A percentile compares a stretch with the other conserved stretches of the same genome.
phyloP scores from a whole-genome alignment of 2,113 vertebrate species.

The Pedetes capensis region DNA sequence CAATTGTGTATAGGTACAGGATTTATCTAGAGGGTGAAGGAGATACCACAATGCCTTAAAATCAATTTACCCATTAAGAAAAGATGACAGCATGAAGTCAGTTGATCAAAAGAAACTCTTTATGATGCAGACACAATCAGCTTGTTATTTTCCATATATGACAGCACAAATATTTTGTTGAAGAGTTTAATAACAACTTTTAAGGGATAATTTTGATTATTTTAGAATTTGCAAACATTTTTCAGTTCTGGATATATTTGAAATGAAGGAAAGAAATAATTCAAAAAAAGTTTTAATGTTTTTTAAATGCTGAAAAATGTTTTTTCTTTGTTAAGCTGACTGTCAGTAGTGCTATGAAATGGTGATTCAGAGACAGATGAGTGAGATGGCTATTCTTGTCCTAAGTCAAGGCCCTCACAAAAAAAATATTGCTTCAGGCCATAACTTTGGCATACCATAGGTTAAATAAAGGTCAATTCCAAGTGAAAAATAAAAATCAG shows the following conservation, averaged over 20 bases:
- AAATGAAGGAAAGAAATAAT: conserved; percentile 10
- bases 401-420: conserved; percentile 40
- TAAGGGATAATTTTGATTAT: conserved; percentile 47
- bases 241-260: background rate
- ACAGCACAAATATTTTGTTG: conserved; percentile 8
- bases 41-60: background rate
- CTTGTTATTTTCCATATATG: conserved; percentile 37
- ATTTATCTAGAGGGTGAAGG: background rate
- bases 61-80: conserved; percentile 39
- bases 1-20: background rate
- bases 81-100: background rate
- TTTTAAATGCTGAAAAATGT: background rate
- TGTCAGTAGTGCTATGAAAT: background rate
- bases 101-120: conserved; percentile 47
- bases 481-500: conserved; percentile 74
- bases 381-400: conserved; percentile 56
- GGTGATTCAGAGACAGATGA: background rate
- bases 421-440: conserved; percentile 73
- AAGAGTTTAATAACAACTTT: conserved; percentile 17
- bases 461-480: conserved; percentile 80
- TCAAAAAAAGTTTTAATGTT: conserved; percentile 39
- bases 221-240: conserved; percentile 45
- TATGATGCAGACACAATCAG: conserved; percentile 4
- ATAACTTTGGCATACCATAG: conserved; percentile 72
- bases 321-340: conserved; percentile 41